Evolutionary conservation across 2,113 vertebrate genomes (phyloP), one percentile per base, ranked within the genome.

Genomic region (Lagenorhynchus albirostris): DNA sequence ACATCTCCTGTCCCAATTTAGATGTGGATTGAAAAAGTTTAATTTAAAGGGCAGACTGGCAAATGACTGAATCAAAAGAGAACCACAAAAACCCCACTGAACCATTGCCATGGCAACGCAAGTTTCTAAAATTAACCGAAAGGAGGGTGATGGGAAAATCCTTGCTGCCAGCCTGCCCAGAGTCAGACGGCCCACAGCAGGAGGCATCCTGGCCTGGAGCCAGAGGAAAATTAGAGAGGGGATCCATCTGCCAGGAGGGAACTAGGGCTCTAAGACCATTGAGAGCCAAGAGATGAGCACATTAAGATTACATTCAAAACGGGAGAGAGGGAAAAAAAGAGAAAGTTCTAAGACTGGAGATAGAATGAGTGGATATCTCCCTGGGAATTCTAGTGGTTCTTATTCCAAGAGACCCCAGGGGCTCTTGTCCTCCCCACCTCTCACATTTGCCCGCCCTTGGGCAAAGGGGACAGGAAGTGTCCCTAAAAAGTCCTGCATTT

Each of bases 121-220:
- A 94, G 94, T 95, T 97, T 98, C 98, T 98, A 98, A 98, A 98
- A 98, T 98, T 98, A 98, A 98, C 98, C 38, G 67, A 84, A 74
- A 89, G 83, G 96, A 97, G 96, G 88, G 93, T 94, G 96, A 93
- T 65, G 73, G 97, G 96, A 97, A 98, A 98, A 97, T 65, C 70
- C 73, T 81, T 18, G 33, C 91, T 94, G 97, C 87, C 82, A 94
- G 82, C 86, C 93, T 74, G 80, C 82, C 88, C 97, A 21, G 62
- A 70, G 0, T 68, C 86, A 96, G 97, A 89, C 11, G 71, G 97
- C 84, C 86, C 97, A 81, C 86, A 89, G 93, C 95, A 85, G 71
- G 86, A 84, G 96, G 81, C 79, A 76, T 97, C 50, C 89, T 96
- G 97, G 97, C 81, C 47, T 4, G 0, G 38, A 47, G 93, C 92